Conservation (phyloP, 2,888 invertebrate genomes). For the Argyresthia albistria region DNA sequence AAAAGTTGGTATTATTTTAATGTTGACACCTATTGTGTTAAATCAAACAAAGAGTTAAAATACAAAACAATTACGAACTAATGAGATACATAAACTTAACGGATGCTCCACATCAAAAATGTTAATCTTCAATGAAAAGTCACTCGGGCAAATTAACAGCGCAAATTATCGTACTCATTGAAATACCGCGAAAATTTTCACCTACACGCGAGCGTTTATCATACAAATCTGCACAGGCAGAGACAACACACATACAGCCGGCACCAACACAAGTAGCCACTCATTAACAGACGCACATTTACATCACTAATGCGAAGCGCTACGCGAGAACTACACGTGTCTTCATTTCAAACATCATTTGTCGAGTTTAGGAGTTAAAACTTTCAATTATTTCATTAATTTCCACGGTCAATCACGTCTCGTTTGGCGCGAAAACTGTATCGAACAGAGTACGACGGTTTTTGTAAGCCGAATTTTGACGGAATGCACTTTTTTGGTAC, state of each 20-base stretch:
- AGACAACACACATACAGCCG: constrained; percentile 34
- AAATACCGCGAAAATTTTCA: constrained; percentile 8
- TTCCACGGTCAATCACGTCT: constrained; percentile 23
- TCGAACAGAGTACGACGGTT: constrained; percentile 21
- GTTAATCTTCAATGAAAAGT: no score
- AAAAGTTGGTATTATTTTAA: no score
- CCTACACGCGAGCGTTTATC: constrained; percentile 28
- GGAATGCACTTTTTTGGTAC: constrained; percentile 31
- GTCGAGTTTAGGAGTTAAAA: constrained; percentile 29
- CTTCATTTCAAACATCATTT: constrained; percentile 25
- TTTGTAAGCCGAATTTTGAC: constrained; percentile 26
- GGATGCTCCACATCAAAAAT: no score
- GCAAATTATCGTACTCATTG: constrained; percentile 1
- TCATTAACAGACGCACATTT: constrained; percentile 64
- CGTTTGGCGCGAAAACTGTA: constrained; percentile 30
- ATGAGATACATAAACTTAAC: no score
- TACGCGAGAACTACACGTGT: constrained; percentile 28
- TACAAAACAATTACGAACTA: no score
- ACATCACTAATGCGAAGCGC: constrained; percentile 47
- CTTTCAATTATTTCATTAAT: constrained; percentile 27
- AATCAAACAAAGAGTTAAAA: no score
- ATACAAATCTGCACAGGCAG: constrained; percentile 28
- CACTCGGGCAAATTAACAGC: background rate
- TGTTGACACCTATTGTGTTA: no score
- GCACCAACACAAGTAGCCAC: constrained; percentile 38